phyloP scores from a whole-genome alignment of 2,797 vertebrate genomes.

The Protosalanx chinensis region DNA sequence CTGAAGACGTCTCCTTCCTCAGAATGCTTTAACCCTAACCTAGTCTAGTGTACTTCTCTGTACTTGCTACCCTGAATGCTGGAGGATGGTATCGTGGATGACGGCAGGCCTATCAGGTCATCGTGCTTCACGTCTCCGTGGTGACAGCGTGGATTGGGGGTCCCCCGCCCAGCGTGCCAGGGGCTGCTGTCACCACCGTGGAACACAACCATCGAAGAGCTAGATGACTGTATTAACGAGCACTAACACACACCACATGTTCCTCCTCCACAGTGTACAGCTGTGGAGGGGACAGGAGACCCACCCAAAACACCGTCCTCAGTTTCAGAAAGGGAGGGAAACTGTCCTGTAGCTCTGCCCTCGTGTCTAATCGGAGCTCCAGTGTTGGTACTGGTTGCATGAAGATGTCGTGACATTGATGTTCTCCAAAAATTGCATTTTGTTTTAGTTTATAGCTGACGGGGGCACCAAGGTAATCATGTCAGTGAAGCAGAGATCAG shows the following conservation, averaged over 20 bases:
- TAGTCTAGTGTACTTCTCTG: too few relatives aligned
- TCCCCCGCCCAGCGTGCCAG: neutral
- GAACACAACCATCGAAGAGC: constrained; percentile 7
- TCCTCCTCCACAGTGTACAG: neutral
- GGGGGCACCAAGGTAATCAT: too few relatives aligned
- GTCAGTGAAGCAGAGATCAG: too few relatives aligned
- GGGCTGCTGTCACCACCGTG: constrained; percentile 4
- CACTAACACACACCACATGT: constrained; percentile 27
- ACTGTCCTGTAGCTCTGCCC: neutral
- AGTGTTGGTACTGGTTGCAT: constrained; percentile 27
- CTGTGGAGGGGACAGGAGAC: neutral
- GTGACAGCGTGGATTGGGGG: neutral
- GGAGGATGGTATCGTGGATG: too few relatives aligned
- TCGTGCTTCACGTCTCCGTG: neutral
- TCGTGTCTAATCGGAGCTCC: neutral
- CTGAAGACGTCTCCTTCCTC: too few relatives aligned
- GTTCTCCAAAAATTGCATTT: too few relatives aligned
- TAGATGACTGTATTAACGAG: constrained; percentile 19
- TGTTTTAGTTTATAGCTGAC: too few relatives aligned
- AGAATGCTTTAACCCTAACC: too few relatives aligned
- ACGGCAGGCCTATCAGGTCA: neutral
- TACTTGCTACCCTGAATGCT: too few relatives aligned
- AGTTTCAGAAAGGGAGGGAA: neutral
- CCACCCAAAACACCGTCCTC: neutral
- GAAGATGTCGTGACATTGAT: constrained; percentile 25